Evolutionary conservation across 1,140 invertebrate species (phyloP).

Genomic region (Rhagoletis zephyria): DNA sequence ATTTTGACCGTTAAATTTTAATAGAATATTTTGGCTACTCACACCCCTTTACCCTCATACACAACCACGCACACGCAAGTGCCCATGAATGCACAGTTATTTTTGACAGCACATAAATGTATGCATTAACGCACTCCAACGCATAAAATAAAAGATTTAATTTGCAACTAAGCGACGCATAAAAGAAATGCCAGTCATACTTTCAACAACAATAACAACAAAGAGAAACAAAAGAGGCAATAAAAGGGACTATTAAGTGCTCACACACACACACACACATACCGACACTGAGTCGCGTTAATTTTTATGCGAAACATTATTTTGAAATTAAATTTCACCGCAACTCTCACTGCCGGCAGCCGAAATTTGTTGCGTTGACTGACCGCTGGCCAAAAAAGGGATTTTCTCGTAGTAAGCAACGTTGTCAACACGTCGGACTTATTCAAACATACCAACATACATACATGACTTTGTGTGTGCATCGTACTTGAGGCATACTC

Average conservation of each 20-base stretch:
- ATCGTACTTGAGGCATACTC: too few relatives aligned
- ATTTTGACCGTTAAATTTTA: conserved; percentile 52
- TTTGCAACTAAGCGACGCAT: conserved; percentile 51
- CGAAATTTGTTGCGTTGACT: not conserved
- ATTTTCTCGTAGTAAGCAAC: too few relatives aligned
- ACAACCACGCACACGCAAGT: not conserved
- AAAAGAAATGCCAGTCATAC: conserved; percentile 43
- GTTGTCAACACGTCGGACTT: not conserved
- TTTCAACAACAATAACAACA: conserved; percentile 16
- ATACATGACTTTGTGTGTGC: not conserved
- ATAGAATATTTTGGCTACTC: conserved; percentile 12
- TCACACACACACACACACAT: not conserved
- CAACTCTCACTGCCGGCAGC: not conserved
- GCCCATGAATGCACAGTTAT: not conserved
- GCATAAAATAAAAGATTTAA: conserved; percentile 47
- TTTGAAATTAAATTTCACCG: conserved; percentile 44
- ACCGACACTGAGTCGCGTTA: not conserved
- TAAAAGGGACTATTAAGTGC: not conserved
- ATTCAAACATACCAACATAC: not conserved
- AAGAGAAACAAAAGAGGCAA: not conserved
- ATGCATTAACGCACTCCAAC: conserved; percentile 7
- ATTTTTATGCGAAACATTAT: conserved; percentile 46
- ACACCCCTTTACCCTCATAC: not conserved
- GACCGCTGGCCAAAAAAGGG: not conserved
- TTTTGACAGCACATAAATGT: not conserved